Conservation (phyloP, 2,797 vertebrate genomes). For the Diplodus puntazzo region DNA sequence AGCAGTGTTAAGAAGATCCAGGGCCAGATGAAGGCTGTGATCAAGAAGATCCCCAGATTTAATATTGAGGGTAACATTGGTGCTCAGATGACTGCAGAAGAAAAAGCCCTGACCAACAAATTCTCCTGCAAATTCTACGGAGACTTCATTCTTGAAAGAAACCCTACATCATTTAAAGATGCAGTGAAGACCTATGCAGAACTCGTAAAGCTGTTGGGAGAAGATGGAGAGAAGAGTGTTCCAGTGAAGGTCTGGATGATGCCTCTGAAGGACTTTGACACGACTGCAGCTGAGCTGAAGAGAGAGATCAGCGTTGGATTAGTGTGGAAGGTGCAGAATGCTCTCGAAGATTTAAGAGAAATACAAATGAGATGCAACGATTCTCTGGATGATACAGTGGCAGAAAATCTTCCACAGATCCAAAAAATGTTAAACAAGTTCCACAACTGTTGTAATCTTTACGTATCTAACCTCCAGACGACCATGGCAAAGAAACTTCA, state of each 20-base stretch:
- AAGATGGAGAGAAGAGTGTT: slow-evolving; percentile 34
- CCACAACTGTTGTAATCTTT: background rate
- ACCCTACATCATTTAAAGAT: slow-evolving; percentile 42
- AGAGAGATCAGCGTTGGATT: slow-evolving; percentile 47
- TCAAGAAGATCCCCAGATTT: slow-evolving; percentile 51
- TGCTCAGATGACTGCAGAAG: slow-evolving; percentile 9
- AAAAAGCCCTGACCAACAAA: slow-evolving; percentile 20
- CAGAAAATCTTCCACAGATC: background rate
- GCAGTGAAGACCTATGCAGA: slow-evolving; percentile 55
- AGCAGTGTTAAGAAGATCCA: slow-evolving; percentile 7
- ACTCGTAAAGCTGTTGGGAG: slow-evolving; percentile 55
- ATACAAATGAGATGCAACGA: slow-evolving; percentile 34
- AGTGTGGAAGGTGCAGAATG: slow-evolving; percentile 10
- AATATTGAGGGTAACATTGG: background rate
- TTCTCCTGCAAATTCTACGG: slow-evolving; percentile 67
- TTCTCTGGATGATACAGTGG: background rate
- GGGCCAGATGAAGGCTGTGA: slow-evolving; percentile 31
- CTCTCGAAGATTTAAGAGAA: slow-evolving; percentile 49
- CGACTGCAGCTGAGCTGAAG: slow-evolving; percentile 7
- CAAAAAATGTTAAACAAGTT: background rate
- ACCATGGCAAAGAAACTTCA: slow-evolving; percentile 7
- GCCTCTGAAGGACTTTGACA: slow-evolving; percentile 57
- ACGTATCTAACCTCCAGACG: background rate
- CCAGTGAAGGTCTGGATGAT: slow-evolving; percentile 71
- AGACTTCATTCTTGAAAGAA: slow-evolving; percentile 55